These are phyloP conservation scores for Hestina assimilis DNA, from an alignment of 1,140 invertebrate genomes.

Conservation along the genomic window DNA sequence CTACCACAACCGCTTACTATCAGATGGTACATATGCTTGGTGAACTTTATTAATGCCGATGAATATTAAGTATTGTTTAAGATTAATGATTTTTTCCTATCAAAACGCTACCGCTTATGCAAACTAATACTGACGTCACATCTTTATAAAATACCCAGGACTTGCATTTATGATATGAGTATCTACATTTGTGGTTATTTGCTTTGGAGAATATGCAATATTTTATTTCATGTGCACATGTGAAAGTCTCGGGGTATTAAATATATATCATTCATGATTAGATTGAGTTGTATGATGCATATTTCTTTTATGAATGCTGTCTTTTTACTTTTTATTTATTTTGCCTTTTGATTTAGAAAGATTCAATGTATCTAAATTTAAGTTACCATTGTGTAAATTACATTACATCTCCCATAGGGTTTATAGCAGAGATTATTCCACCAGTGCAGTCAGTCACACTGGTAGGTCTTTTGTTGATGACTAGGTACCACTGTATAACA, in stretches of 20 bases:
- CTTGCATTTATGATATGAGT: slow-evolving; percentile 14
- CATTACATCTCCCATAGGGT: too few relatives aligned
- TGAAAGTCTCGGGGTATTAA: slow-evolving; percentile 11
- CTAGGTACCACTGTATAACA: too few relatives aligned
- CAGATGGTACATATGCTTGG: too few relatives aligned
- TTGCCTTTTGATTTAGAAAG: background rate
- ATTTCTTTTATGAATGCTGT: background rate
- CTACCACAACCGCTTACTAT: too few relatives aligned
- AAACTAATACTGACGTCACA: background rate
- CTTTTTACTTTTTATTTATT: slow-evolving; percentile 5
- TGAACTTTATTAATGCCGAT: too few relatives aligned
- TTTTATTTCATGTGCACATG: slow-evolving; percentile 19
- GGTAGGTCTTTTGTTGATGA: too few relatives aligned
- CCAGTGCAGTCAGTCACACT: too few relatives aligned
- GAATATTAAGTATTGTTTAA: too few relatives aligned
- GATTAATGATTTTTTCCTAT: too few relatives aligned
- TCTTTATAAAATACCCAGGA: slow-evolving; percentile 10
- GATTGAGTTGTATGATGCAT: background rate
- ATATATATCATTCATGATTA: slow-evolving; percentile 12
- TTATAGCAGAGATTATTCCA: too few relatives aligned
- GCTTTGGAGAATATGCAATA: slow-evolving; percentile 26
- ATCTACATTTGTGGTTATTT: slow-evolving; percentile 19
- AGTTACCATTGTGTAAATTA: too few relatives aligned
- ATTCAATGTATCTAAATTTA: too few relatives aligned
- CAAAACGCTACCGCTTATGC: background rate